Base-by-base conservation (phyloP, 2,888 invertebrate species). In the Campoplex nolae region DNA sequence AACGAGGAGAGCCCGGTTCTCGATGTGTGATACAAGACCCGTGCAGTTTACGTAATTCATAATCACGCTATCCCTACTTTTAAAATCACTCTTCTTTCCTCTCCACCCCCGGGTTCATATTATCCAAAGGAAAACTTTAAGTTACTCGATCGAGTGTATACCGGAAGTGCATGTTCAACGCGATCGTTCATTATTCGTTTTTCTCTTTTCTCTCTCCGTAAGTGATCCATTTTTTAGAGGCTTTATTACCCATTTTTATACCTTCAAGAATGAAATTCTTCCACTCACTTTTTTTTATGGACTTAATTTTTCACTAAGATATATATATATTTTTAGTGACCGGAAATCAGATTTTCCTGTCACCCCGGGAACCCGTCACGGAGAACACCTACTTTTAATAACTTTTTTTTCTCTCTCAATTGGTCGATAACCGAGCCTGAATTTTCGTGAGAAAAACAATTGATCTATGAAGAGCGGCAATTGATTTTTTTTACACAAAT, bases 11-110 rank as follows among this genome's bases (percentile, higher is more conserved):
- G 80, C 73, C 62, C 71, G 58, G 38, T 51, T 82, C 56, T 76
- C 68, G 82, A 82, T 82, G 89, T 88, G 90, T 91, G 91, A 92
- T 92, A 92, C 92, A 90, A 92, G 90, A 87, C 81, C 48, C 67
- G 84, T 89, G 88, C 89, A 90, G 88, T 90, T 93, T 93, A 90
- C 90, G 92, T 90, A 92, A 93, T 93, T 92, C 90, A 91, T 91
- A 93, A 92, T 92, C 91, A 85, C 87, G 88, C 87, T 84, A 84
- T 83, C 85, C 84, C 88, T 88, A 87, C 80, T 71, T 86, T 82
- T 68, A 62, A 38, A 71, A 42, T 75, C 75, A 45, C 23, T 70
- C 68, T 80, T 38, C 51, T 23, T 45, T 51, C 56, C 75, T 7
- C 70, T 35, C 65, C 42, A 0, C 18, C 23, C 56, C 67, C 54